Base-by-base conservation (phyloP, 2,888 invertebrate genomes). In the Lithophane socia region DNA sequence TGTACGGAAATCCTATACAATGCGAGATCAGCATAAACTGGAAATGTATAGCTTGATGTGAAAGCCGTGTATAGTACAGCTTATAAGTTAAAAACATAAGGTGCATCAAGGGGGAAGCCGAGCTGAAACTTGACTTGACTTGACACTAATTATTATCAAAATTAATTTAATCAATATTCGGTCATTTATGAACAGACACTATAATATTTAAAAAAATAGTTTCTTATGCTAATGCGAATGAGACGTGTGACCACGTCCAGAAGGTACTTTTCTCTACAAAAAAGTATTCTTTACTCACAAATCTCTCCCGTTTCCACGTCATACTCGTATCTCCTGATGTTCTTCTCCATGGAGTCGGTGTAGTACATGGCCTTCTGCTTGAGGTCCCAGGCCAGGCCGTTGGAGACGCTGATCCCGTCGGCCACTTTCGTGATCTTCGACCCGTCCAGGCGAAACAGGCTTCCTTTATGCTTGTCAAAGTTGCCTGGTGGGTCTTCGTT, bases 381-480 rank as follows among this genome's bases (percentile, higher is more conserved):
- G 18, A 97, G 92, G 89, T 98, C 97, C 98, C 98, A 99, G 13
- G 98, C 98, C 61, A 98, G 94, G 0, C 98, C 98, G 92, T 99
- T 98, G n/a, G 98, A 98, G 85, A 98, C 97, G 69, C 96, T 96
- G 16, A 98, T 93, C 0, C 86, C 82, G 2, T 89, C 88, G 0
- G 77, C 92, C 13, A 95, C 68, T 60, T 88, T 91, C 60, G 86
- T 87, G 49, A 93, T 73, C 16, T 90, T 92, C 13, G 82, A 75
- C 1, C 92, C 93, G 13, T 94, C 95, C 24, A 96, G n/a, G 0
- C 94, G 94, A 91, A 93, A 97, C 24, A 97, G 91, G 1, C 96
- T 94, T 8, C 97, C 97, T 65, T 94, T 93, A 56, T 95, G 92
- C 64, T 81, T 87, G 24, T 92, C 92, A 69, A 96, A 90, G 66